Base-by-base conservation (phyloP, 2,113 vertebrate genomes). In the Chlamydotis undulata region DNA sequence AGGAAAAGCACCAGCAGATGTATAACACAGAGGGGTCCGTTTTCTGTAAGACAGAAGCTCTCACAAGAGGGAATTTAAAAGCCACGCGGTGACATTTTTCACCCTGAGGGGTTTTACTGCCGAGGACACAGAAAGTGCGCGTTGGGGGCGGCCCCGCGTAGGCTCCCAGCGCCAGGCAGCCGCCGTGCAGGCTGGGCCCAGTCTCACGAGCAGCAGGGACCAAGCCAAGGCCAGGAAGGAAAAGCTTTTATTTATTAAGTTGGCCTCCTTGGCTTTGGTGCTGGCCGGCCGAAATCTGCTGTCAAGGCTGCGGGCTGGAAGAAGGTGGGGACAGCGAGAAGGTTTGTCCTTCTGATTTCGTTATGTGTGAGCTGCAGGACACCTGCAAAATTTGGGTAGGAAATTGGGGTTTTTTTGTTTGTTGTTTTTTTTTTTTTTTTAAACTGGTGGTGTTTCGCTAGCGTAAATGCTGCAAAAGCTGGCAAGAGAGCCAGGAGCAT, bases 41-140 rank as follows among this genome's bases (percentile, higher is more conserved):
- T 45, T 31, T 24, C 82, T 37, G 16, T 25, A 25, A 26, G 39
- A 13, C 31, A 14, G 37, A 37, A 37, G 31, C 49, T 43, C 35
- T 23, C 57, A 17, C 59, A 7, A 49, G 50, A 6, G 39, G 60
- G 41, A 65, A 15, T 49, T 65, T 17, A 33, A 56, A 39, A 47
- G 3, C n/a, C 41, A 14, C 0, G 3, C 28, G 33, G 69, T 55
- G 22, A 9, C 4, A 1, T 26, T 45, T 49, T n/a, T 57, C n/a
- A 33, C 60, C 41, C 39, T 17, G 2, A 45, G 33, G 33, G 49
- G 4, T 33, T 19, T 28, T 45, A 8, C 55, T 22, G 2, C 21
- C 10, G 12, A 43, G 64, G 63, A 14, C 53, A 18, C 16, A 18
- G 52, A 41, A 45, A 33, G 28, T 10, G 22, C 9, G 0, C 0